A percentile compares a stretch with the other conserved stretches of the same genome.
Conservation (phyloP, 2,888 invertebrate species). For the Diplolepis rosae region DNA sequence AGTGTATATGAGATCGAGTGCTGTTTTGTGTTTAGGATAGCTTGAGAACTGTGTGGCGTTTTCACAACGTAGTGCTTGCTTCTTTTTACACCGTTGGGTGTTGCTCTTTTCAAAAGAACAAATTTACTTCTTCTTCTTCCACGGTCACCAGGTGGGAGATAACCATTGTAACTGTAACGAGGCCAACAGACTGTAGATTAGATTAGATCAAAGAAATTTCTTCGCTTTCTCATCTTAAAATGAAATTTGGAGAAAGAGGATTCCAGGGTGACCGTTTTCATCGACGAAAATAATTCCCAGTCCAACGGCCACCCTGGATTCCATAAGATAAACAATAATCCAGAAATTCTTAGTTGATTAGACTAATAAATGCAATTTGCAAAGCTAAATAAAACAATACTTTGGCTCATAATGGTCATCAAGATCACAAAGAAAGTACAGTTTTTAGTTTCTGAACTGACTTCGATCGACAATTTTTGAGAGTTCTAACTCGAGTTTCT, state of each 20-base stretch:
- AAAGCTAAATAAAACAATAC: no score
- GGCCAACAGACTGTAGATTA: slow-evolving; percentile 28
- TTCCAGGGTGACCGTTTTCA: not conserved
- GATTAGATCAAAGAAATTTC: slow-evolving; percentile 1
- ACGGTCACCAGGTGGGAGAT: slow-evolving; percentile 93
- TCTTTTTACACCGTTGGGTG: slow-evolving; percentile 94
- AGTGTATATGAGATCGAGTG: slow-evolving; percentile 98
- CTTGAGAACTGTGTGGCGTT: slow-evolving; percentile 95
- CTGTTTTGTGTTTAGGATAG: slow-evolving; percentile 93
- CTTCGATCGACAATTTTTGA: not conserved
- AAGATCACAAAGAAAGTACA: not conserved
- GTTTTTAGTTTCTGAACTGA: no score
- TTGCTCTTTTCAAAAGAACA: slow-evolving; percentile 87
- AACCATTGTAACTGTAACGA: slow-evolving; percentile 91
- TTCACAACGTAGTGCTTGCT: slow-evolving; percentile 97
- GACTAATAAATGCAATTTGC: not conserved
- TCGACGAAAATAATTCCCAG: no score
- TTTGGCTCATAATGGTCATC: no score
- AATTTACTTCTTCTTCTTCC: slow-evolving; percentile 96
- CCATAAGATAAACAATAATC: not conserved
- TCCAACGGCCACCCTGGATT: not conserved
- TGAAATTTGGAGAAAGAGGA: not conserved
- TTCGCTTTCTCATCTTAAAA: slow-evolving; percentile 22
- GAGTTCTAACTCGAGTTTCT: not conserved
- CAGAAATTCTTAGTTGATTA: not conserved